Evolutionary conservation across 2,797 vertebrate species (phyloP), one percentile per base, ranked within the genome.

Genomic region (Mycteria americana): DNA sequence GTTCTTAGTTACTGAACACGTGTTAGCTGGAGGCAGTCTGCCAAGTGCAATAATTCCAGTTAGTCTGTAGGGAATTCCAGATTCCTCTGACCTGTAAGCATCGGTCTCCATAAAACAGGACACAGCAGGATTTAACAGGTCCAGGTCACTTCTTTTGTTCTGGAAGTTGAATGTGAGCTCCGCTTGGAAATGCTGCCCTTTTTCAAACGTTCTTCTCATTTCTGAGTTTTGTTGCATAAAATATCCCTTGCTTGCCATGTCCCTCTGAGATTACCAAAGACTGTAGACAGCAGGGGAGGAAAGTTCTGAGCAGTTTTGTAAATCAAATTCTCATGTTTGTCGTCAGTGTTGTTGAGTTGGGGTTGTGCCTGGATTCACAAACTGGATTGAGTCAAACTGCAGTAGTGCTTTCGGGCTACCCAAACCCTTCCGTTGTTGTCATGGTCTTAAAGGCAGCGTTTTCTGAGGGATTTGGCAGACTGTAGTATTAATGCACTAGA

Each of bases 11-110:
- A 23, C 31, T 18, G 59, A 22, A 19, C 46, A 1, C 3, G 21
- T n/a, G 45, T 43, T 23, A 18, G 89, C 67, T 75, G 87, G 87
- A 82, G 69, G 91, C 89, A 57, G 57, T 24, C 82, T 85, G 64
- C 74, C 79, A 83, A 93, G 92, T 96, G 93, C 96, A 97, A 91
- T 93, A 93, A 93, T 90, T 83, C 73, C 82, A 18, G 50, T 63
- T 37, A 19, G 45, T 54, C 60, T 28, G 27, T 31, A 53, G 76
- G 90, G 75, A 89, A 56, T 69, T 45, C 41, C 78, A 33, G 14
- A 12, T 68, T 77, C 77, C 89, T 53, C 64, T n/a, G 86, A 69
- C 39, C 73, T 37, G 72, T 41, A 10, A 53, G 51, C 45, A 13
- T 56, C 3, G 0, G 22, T 45, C 45, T 75, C 41, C 39, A 1